These are phyloP conservation scores for Cephalopachus bancanus DNA, from an alignment of 2,797 vertebrate genomes.

Conservation along the genomic window DNA sequence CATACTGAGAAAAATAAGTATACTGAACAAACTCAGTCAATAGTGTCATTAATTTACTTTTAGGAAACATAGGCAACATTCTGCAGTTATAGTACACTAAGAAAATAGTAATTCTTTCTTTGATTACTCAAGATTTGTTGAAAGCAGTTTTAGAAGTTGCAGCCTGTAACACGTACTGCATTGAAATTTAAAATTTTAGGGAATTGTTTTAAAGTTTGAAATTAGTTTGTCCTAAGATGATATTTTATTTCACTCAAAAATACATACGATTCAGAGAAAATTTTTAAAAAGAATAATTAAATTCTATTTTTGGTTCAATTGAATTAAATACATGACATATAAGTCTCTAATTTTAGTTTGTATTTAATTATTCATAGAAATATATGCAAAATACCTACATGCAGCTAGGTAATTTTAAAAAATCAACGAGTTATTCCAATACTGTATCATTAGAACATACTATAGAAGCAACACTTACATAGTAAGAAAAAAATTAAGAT, in stretches of 20 bases:
- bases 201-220: constrained; percentile 51
- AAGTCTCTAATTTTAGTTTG: background rate
- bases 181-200: background rate
- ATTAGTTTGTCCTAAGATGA: background rate
- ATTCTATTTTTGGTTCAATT: background rate
- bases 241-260: background rate
- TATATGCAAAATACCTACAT: background rate
- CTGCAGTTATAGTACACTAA: background rate
- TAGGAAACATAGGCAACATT: background rate
- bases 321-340: background rate
- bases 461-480: background rate
- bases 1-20: constrained; percentile 15
- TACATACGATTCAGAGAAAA: background rate
- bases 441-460: background rate
- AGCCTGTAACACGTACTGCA: background rate
- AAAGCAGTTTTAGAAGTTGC: background rate
- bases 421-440: background rate
- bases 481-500: background rate
- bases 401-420: background rate
- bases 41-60: constrained; percentile 57
- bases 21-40: constrained; percentile 12
- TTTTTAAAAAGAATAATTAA: background rate
- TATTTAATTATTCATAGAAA: constrained; percentile 20
- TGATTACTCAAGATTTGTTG: background rate
- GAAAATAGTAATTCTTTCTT: background rate